phyloP scores from a whole-genome alignment of 2,888 invertebrate genomes.

The Plutella xylostella region DNA sequence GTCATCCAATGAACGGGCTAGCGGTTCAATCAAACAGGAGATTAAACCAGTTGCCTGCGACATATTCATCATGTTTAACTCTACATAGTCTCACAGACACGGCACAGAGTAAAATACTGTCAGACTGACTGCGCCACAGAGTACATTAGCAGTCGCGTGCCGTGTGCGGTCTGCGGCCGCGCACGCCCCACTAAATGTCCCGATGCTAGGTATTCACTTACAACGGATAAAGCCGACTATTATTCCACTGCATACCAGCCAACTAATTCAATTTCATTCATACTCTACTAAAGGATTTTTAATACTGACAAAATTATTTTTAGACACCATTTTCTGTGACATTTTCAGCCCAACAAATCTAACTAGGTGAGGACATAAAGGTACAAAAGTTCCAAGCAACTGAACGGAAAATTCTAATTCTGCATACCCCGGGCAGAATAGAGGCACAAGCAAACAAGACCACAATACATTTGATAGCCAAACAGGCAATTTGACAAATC shows the following conservation, averaged over 20 bases:
- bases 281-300: no score
- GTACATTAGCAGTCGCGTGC: conserved; percentile 5
- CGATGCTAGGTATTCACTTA: background rate
- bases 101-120: background rate
- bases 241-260: no score
- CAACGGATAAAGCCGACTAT: no score
- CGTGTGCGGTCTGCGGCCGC: conserved; percentile 4
- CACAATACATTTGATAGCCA: background rate
- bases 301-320: no score
- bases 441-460: background rate
- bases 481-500: background rate
- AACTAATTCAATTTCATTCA: no score
- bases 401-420: background rate
- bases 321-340: no score
- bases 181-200: background rate
- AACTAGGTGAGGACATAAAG: background rate
- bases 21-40: no score
- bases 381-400: background rate
- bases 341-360: no score
- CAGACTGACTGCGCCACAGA: no score
- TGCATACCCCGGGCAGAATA: background rate
- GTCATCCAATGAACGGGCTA: no score
- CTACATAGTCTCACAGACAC: background rate
- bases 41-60: no score
- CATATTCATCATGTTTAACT: no score